Conservation (phyloP, 2,113 vertebrate species). For the Neomonachus schauinslandi region DNA sequence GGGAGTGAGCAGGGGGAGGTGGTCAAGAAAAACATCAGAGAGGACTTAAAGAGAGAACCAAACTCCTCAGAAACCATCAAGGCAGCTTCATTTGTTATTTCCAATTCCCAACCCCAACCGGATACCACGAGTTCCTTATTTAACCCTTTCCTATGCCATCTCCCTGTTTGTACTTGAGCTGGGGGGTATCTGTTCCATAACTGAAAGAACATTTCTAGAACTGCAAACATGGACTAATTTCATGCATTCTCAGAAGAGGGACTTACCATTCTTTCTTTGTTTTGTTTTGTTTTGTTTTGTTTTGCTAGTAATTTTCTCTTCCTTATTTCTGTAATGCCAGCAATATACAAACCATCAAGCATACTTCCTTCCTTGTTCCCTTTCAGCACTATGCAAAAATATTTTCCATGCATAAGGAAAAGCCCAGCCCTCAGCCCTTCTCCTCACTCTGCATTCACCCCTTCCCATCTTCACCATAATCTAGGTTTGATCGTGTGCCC, state of each 20-base stretch:
- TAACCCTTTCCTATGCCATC: background rate
- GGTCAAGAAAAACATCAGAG: background rate
- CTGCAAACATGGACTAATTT: background rate
- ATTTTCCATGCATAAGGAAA: background rate
- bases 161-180: background rate
- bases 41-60: background rate
- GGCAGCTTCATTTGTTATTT: background rate
- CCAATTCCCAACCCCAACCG: background rate
- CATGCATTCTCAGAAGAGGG: background rate
- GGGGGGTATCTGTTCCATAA: background rate
- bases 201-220: background rate
- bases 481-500: background rate
- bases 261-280: background rate
- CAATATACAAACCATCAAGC: background rate
- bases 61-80: background rate
- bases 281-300: background rate
- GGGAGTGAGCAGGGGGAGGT: background rate
- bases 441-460: background rate
- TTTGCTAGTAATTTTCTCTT: slow-evolving; percentile 6
- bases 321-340: background rate
- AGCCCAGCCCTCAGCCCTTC: background rate
- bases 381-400: background rate
- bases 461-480: background rate
- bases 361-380: background rate
- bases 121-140: background rate